Evolutionary conservation across 1,140 invertebrate species (phyloP).

Genomic region (Euura saliciscinereae): DNA sequence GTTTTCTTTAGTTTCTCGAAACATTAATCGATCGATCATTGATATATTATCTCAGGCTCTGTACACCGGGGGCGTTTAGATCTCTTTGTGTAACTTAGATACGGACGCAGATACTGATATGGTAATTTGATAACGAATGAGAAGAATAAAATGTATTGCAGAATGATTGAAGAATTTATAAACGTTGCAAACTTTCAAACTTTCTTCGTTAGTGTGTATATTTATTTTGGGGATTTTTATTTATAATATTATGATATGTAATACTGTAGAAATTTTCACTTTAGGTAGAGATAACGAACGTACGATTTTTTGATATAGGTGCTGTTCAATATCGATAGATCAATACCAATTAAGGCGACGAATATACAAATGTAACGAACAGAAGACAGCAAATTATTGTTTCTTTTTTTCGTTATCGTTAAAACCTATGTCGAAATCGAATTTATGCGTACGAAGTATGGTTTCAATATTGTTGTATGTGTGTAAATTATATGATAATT

Average conservation of each 20-base stretch:
- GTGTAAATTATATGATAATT: constrained; percentile 42
- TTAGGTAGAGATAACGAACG: neutral
- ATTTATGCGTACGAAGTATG: constrained; percentile 10
- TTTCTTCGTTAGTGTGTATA: neutral
- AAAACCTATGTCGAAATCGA: neutral
- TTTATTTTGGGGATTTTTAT: neutral
- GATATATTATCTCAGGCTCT: no score
- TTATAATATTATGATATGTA: neutral
- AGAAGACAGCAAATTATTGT: no score
- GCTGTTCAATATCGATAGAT: constrained; percentile 21
- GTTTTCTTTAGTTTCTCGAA: no score
- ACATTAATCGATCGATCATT: no score
- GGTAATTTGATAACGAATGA: no score
- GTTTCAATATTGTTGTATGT: constrained; percentile 36
- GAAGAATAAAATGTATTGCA: no score
- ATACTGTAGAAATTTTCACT: constrained; percentile 14
- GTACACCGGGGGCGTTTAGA: no score
- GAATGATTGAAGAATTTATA: neutral
- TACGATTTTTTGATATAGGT: constrained; percentile 25
- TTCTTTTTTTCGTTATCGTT: no score
- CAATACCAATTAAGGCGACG: constrained; percentile 1
- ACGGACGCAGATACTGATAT: no score
- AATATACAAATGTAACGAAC: neutral
- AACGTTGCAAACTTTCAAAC: neutral
- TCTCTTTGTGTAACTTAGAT: no score